Conservation (phyloP, 2,888 invertebrate species). For the Cordylochernes scorpioides region DNA sequence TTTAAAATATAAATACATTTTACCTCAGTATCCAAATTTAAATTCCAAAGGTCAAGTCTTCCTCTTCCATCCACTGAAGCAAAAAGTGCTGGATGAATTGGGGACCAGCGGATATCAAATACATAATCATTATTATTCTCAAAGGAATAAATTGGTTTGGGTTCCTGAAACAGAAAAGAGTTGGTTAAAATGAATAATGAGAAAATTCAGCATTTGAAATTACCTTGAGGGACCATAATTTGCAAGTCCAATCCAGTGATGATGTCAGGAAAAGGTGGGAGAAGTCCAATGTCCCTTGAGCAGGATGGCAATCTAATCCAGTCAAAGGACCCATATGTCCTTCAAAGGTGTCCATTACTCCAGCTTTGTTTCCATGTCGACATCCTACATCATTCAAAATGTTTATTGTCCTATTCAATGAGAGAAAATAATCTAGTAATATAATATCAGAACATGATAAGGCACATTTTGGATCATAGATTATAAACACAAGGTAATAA, state of each 20-base stretch:
- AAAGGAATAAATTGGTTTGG: constrained; percentile 78
- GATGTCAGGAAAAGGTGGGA: constrained; percentile 84
- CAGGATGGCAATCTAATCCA: constrained; percentile 63
- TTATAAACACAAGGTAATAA: no score
- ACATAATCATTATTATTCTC: constrained; percentile 95
- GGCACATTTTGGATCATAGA: no score
- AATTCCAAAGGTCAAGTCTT: constrained; percentile 77
- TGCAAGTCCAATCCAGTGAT: constrained; percentile 95
- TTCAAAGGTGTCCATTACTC: constrained; percentile 68
- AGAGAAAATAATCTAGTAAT: no score
- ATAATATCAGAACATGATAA: no score
- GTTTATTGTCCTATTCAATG: no score
- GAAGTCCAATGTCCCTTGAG: no score
- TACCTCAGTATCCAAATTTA: constrained; percentile 90
- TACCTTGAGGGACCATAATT: constrained; percentile 87
- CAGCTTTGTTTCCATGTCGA: constrained; percentile 76
- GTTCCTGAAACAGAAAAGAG: no score
- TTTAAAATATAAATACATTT: neutral
- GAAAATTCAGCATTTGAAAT: no score
- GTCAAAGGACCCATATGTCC: constrained; percentile 86
- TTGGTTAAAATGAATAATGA: no score
- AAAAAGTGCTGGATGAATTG: constrained; percentile 86
- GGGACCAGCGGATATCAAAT: constrained; percentile 92
- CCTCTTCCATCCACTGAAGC: constrained; percentile 86
- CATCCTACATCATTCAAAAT: no score